Base-by-base conservation (phyloP, 2,888 invertebrate genomes). In the Seira ritae region DNA sequence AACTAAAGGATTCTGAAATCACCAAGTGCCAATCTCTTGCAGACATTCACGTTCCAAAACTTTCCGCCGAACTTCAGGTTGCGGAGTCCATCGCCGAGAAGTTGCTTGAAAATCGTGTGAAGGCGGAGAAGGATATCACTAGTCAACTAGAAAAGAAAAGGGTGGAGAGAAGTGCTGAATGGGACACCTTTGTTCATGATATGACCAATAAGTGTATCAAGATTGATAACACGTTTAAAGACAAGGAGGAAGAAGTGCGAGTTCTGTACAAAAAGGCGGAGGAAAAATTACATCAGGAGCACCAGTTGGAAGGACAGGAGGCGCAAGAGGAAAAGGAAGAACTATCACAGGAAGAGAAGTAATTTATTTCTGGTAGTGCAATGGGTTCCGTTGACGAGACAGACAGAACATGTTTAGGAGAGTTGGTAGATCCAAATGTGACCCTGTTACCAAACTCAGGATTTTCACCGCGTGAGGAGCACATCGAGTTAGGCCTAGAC, bases 131-230 rank as follows among this genome's bases (percentile, higher is more conserved):
- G n/a, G 73, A 73, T 3, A 80, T 84, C 10, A 23, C 71, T 42
- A 46, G 80, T 65, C 85, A 91, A 24, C 90, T 94, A 24, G 91
- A 92, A 88, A 90, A 91, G 79, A 92, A 91, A 68, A 91, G 93
- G 88, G 91, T 91, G 81, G 90, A 91, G 78, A 91, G 94, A 46
- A 92, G 93, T 90, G 89, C 90, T 75, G 94, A 95, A 91, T 95
- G 95, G 94, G 93, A 94, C 89, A 92, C 93, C 86, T 96, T 96
- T 90, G 94, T 95, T 91, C 94, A 94, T 92, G 94, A 95, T 91
- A 94, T 96, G 92, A 94, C 94, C 89, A 93, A 94, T 88, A 94
- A 94, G 89, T 96, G 95, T 90, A 92, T 93, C 88, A 93, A 94
- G 90, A 94, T 96, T 87, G 95, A 96, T 90, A 93, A 93, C 90